phyloP scores from a whole-genome alignment of 1,140 invertebrate genomes.

The Conopomorpha cramerella region DNA sequence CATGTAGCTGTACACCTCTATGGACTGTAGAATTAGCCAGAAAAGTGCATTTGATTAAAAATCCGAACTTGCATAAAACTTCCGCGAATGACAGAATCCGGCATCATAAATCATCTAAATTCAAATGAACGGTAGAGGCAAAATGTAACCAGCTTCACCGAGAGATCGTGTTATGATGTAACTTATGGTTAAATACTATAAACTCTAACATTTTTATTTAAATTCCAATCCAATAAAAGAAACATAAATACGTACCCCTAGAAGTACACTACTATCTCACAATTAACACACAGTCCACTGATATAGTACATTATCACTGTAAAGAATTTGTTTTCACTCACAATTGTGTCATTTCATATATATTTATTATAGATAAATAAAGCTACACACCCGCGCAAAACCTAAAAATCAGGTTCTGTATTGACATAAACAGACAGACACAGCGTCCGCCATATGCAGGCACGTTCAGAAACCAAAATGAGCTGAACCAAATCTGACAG shows the following conservation, averaged over 20 bases:
- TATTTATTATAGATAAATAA: too few species aligned
- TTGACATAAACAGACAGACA: conserved; percentile 61
- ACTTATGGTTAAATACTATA: too few species aligned
- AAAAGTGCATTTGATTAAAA: too few species aligned
- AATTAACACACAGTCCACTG: conserved; percentile 34
- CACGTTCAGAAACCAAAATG: conserved; percentile 29
- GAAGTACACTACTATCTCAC: conserved; percentile 37
- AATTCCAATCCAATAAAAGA: conserved; percentile 14
- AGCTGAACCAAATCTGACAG: neutral
- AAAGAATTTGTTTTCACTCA: too few species aligned
- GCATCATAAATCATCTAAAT: too few species aligned
- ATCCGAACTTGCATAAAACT: too few species aligned
- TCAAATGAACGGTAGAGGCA: too few species aligned
- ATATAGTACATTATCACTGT: conserved; percentile 51
- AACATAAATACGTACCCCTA: conserved; percentile 51
- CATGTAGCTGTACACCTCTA: too few species aligned
- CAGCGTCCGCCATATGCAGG: conserved; percentile 55
- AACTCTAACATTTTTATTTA: conserved; percentile 1
- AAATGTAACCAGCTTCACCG: conserved; percentile 32
- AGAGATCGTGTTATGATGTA: too few species aligned
- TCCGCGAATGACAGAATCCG: too few species aligned
- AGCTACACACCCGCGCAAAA: conserved; percentile 56
- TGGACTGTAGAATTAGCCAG: too few species aligned
- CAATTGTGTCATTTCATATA: too few species aligned
- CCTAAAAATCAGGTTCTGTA: conserved; percentile 51